Percentiles rank a stretch among this genome's conserved stretches.
Conservation (phyloP, 53 echinoderm and acorn worm species). For the Pentamera pediparva region DNA sequence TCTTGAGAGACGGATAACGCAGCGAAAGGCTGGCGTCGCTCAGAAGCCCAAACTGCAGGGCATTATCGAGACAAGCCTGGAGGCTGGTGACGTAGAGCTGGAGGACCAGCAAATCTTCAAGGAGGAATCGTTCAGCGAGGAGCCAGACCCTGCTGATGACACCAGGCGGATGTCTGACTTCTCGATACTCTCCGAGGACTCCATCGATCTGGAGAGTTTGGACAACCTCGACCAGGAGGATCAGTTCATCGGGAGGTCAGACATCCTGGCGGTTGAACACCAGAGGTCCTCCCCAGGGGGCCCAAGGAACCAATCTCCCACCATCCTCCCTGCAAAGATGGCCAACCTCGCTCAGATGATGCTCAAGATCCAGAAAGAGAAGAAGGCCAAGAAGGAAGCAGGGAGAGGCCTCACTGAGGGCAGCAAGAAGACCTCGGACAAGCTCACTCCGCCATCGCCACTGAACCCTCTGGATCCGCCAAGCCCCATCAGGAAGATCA, state of each 20-base stretch:
- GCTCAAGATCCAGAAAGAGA: constrained; percentile 69
- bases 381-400: constrained; percentile 22
- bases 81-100: neutral
- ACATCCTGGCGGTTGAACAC: constrained; percentile 18
- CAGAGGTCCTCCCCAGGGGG: constrained; percentile 45
- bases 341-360: constrained; percentile 73
- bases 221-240: constrained; percentile 21
- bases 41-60: constrained; percentile 19
- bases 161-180: neutral
- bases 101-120: constrained; percentile 13
- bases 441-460: neutral
- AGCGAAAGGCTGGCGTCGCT: neutral
- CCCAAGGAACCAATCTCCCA: neutral
- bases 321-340: constrained; percentile 57
- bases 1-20: too few species aligned
- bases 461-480: neutral
- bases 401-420: neutral
- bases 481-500: constrained; percentile 18
- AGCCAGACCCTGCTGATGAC: neutral
- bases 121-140: neutral
- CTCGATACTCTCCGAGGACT: constrained; percentile 56
- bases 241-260: neutral
- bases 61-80: constrained; percentile 17
- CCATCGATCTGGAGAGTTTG: constrained; percentile 52
- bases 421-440: neutral